Evolutionary conservation across 2,797 vertebrate species (phyloP), one percentile per base, ranked within the genome.

Genomic region (Sitta carolinensis): DNA sequence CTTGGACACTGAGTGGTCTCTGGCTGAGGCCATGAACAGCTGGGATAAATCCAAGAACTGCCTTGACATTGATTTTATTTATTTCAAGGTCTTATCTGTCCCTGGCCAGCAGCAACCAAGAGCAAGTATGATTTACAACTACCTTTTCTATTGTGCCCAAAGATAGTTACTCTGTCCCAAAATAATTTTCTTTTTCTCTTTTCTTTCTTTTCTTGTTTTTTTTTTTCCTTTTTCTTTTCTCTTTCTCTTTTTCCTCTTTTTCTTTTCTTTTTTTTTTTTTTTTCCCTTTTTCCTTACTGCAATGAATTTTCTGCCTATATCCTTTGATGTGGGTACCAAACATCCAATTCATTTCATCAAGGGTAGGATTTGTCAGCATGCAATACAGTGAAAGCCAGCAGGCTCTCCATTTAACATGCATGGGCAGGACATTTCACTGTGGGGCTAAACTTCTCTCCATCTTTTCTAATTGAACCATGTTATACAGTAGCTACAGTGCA

Each of bases 51-150:
- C 67, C 48, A 88, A 91, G 36, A 66, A 34, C 58, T 88, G 69
- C 59, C 48, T 81, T 81, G 48, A 29, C 77, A 30, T n/a, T 90
- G 36, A 48, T 90, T 80, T 69, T 84, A 82, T 94, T 94, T 95
- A 55, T 88, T 87, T 72, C 54, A 81, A 75, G 29, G n/a, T 66
- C 32, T 86, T 73, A 88, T 62, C 43, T 75, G 26, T 78, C 32
- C 27, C 55, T 59, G 50, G 55, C 43, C 36, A 88, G 55, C 62
- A 91, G 36, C 32, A 87, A 54, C 8, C 75, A 29, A 84, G 48
- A 63, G 18, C 26, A 64, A 84, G 34, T 45, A 54, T 50, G 74
- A 93, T 70, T 93, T 82, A 90, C 70, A 86, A 16, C 20, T 38
- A 81, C 32, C 32, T 90, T 90, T 76, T 82, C 80, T 76, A 67